These are phyloP conservation scores for Nephrotoma guestfalica DNA, from an alignment of 2,888 invertebrate species.

Conservation along the genomic window DNA sequence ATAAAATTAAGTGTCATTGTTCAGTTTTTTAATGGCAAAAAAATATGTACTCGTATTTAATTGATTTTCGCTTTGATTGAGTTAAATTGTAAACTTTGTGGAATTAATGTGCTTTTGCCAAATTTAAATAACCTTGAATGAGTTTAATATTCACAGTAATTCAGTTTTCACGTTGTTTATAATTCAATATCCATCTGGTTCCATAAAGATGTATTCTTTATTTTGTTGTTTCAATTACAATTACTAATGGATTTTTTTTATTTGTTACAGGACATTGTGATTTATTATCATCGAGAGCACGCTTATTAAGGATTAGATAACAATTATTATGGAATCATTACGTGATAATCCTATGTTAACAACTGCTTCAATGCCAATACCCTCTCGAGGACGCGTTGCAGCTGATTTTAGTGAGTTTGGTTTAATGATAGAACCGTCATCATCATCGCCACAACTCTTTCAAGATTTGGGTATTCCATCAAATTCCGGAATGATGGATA, in stretches of 20 bases:
- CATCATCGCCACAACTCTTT: constrained; percentile 27
- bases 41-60: neutral
- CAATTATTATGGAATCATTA: constrained; percentile 10
- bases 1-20: neutral
- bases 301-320: neutral
- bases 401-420: constrained; percentile 29
- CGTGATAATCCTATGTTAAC: constrained; percentile 23
- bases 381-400: constrained; percentile 30
- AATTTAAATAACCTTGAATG: neutral
- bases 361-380: constrained; percentile 50
- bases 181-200: neutral
- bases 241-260: neutral
- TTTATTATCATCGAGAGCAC: neutral
- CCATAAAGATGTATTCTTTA: too few species aligned
- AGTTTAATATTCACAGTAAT: neutral
- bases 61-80: neutral
- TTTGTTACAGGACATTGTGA: neutral
- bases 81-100: neutral
- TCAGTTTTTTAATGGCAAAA: neutral
- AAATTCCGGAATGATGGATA: constrained; percentile 1
- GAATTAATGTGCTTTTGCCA: neutral
- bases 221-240: too few species aligned
- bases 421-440: constrained; percentile 27
- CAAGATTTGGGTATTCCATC: constrained; percentile 21
- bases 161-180: neutral